Evolutionary conservation across 2,113 vertebrate genomes (phyloP), one percentile per base, ranked within the genome.

Genomic region (Oenanthe melanoleuca): DNA sequence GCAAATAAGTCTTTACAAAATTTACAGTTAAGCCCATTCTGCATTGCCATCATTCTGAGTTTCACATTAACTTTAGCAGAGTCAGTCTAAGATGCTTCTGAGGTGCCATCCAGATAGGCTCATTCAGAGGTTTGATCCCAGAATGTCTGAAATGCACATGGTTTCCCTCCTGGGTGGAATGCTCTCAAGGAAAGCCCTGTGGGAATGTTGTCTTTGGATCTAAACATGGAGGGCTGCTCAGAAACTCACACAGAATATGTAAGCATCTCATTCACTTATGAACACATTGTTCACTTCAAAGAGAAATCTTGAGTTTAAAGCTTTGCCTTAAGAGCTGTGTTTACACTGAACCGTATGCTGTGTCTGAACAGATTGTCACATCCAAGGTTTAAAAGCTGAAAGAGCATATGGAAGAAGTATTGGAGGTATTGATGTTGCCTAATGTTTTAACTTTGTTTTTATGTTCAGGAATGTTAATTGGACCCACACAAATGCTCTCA

Each of bases 401-500:
- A 25, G 3, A 87, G 42, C 86, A 95, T 91, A 93, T 96, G 92
- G 71, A 88, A 82, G 37, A 93, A 23, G 63, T 74, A 74, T 34
- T 71, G 66, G 38, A 86, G 47, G 28, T 81, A 94, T 91, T 94
- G 83, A 92, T 70, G 63, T 78, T 80, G 34, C 63, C 24, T 86
- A 83, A 80, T 80, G 26, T 66, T 90, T 89, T 80, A 93, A 37
- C 12, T 92, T 92, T 21, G 12, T 55, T 92, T 97, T 95, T 88
- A 66, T 64, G 21, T 94, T 96, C 74, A 66, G 73, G 59, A 96
- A 97, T 94, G 69, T 95, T 93, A 96, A 96, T 86, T 89, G 29
- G 26, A 85, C 33, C 34, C 65, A 94, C 66, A 61, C 66, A 89
- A 92, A 28, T 23, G 65, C 63, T 87, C 45, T 91, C 44, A 69